A percentile compares a stretch with the other conserved stretches of the same genome.
Evolutionary conservation across 1,140 invertebrate genomes (phyloP).

Genomic region (Sesamia nonagrioides): DNA sequence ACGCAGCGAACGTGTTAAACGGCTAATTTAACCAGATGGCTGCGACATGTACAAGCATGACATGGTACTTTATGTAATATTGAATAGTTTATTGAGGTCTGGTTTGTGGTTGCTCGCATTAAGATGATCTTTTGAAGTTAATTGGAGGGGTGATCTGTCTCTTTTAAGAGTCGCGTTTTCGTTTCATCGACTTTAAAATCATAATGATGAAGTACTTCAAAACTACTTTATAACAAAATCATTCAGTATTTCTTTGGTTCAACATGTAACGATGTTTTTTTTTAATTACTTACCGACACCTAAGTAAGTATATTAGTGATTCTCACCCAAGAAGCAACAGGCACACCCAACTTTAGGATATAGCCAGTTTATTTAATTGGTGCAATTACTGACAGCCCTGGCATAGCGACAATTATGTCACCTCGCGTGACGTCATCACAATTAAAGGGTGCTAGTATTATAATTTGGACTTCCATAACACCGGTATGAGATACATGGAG

Average conservation of each 20-base stretch:
- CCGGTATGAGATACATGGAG: background rate
- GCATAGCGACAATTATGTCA: constrained; percentile 37
- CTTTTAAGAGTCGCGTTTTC: too few relatives aligned
- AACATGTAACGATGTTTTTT: background rate
- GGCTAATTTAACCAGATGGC: too few relatives aligned
- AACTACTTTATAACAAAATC: too few relatives aligned
- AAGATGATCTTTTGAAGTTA: too few relatives aligned
- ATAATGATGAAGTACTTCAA: too few relatives aligned
- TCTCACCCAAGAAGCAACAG: background rate
- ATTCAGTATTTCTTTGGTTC: too few relatives aligned
- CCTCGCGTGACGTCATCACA: constrained; percentile 41
- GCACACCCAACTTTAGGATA: constrained; percentile 17
- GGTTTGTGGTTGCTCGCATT: too few relatives aligned
- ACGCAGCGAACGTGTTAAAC: too few relatives aligned
- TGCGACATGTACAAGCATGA: too few relatives aligned
- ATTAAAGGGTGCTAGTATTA: constrained; percentile 36
- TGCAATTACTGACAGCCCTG: constrained; percentile 28
- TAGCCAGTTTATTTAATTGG: constrained; percentile 36
- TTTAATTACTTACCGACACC: background rate
- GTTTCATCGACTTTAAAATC: too few relatives aligned
- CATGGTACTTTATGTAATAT: constrained; percentile 19
- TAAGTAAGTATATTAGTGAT: constrained; percentile 4
- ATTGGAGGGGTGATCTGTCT: too few relatives aligned
- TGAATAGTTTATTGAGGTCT: too few relatives aligned
- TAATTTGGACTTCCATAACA: constrained; percentile 44